These are phyloP conservation scores for Mirounga angustirostris DNA, from an alignment of 2,113 vertebrate species.

Conservation along the genomic window DNA sequence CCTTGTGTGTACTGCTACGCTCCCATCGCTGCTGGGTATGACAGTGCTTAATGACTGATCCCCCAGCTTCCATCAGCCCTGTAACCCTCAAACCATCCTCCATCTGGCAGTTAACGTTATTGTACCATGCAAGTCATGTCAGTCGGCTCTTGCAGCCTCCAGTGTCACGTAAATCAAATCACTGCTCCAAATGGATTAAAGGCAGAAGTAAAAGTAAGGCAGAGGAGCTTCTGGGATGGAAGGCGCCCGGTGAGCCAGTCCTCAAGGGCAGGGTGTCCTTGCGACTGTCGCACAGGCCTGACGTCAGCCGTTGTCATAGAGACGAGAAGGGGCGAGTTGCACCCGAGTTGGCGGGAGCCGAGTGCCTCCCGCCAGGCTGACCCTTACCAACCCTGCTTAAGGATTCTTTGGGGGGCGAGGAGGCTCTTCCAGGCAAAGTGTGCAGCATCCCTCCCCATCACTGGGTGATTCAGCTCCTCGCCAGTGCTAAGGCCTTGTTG, in stretches of 20 bases:
- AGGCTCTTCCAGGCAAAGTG: neutral
- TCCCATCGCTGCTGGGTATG: neutral
- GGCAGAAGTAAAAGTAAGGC: neutral
- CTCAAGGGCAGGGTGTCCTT: neutral
- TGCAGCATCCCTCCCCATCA: neutral
- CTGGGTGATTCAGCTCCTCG: neutral
- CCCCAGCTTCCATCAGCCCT: neutral
- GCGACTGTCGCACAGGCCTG: neutral
- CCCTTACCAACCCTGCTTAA: neutral
- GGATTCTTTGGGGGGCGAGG: neutral
- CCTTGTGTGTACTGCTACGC: neutral
- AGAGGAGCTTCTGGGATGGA: neutral
- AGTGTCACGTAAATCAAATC: neutral
- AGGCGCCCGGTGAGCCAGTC: neutral
- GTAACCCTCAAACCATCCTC: neutral
- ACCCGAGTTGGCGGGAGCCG: neutral
- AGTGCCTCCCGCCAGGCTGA: neutral
- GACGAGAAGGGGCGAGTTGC: neutral
- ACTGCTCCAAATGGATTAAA: neutral
- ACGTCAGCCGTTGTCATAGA: slow-evolving; percentile 2
- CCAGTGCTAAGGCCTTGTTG: no score
- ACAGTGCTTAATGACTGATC: neutral
- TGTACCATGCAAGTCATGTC: neutral
- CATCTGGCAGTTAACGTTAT: neutral
- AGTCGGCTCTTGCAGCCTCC: neutral